phyloP scores from a whole-genome alignment of 2,113 vertebrate species.

The Petrocephalus microphthalmus region DNA sequence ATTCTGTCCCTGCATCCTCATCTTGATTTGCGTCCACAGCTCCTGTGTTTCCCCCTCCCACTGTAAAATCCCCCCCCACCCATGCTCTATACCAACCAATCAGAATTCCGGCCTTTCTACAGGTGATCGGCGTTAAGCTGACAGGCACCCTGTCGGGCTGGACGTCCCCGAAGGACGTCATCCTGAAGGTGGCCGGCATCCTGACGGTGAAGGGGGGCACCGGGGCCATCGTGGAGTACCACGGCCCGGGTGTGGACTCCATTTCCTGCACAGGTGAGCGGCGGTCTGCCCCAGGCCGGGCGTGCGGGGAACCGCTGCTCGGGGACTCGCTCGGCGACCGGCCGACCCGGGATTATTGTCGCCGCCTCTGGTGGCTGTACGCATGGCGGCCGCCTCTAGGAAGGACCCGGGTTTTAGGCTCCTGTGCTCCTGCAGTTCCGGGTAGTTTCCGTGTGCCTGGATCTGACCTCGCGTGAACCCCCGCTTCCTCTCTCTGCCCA shows the following conservation, averaged over 20 bases:
- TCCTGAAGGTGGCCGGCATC: constrained; percentile 92
- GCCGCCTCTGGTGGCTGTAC: background rate
- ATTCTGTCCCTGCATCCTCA: background rate
- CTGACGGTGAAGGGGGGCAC: constrained; percentile 96
- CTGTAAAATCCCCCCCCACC: background rate
- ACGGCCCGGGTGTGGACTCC: constrained; percentile 88
- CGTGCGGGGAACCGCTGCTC: background rate
- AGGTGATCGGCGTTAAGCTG: constrained; percentile 94
- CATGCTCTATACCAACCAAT: background rate
- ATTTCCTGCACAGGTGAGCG: constrained; percentile 89
- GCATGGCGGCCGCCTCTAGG: background rate
- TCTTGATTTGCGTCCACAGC: no score
- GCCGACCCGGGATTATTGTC: background rate
- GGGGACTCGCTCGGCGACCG: background rate
- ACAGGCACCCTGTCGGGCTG: constrained; percentile 86
- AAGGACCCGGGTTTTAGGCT: background rate
- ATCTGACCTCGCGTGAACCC: no score
- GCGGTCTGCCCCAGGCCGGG: background rate
- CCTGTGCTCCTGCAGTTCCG: background rate
- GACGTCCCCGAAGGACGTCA: constrained; percentile 91
- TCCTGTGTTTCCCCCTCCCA: background rate
- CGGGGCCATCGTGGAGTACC: constrained; percentile 91
- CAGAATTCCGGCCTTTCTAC: background rate
- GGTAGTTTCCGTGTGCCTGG: background rate
- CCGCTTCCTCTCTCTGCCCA: background rate